Evolutionary conservation across 37 sponge, comb jelly and placozoan genomes (phyloP).

Genomic region (Beroe forskalii): DNA sequence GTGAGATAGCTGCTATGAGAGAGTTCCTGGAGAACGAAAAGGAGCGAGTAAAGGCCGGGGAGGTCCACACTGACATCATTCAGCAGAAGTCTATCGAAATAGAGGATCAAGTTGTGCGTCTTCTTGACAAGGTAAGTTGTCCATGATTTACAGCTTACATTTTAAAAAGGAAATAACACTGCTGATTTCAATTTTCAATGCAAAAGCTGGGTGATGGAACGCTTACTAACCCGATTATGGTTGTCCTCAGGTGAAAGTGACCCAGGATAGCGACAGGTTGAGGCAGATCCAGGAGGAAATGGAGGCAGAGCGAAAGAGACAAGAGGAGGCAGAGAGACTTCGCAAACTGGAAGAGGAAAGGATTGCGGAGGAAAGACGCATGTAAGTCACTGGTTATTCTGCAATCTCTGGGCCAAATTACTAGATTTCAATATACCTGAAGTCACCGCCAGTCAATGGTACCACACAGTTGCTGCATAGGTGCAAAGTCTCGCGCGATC

Average conservation of each 20-base stretch:
- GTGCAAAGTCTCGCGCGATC: no score
- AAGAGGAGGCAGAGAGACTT: conserved; percentile 76
- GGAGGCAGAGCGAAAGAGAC: conserved; percentile 77
- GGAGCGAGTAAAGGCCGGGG: conserved; percentile 66
- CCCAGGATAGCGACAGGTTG: conserved; percentile 78
- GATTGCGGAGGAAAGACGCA: conserved; percentile 72
- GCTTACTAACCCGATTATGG: no score
- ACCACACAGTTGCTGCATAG: no score
- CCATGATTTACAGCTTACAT: no score
- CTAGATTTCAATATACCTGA: no score
- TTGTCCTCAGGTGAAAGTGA: conserved; percentile 64
- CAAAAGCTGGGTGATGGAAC: no score
- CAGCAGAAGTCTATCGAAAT: conserved; percentile 16
- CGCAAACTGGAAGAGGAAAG: conserved; percentile 74
- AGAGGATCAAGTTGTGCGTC: conserved; percentile 20
- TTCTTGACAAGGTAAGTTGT: conserved; percentile 11
- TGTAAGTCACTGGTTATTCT: no score
- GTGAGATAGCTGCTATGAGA: conserved; percentile 63
- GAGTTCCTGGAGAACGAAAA: conserved; percentile 66
- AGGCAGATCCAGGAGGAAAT: conserved; percentile 84
- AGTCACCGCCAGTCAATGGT: no score
- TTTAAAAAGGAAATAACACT: no score
- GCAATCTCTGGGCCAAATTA: no score
- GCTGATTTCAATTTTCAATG: no score
- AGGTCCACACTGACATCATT: conserved; percentile 63